phyloP scores from a whole-genome alignment of 2,113 vertebrate genomes.

The Cyprinodon tularosa region DNA sequence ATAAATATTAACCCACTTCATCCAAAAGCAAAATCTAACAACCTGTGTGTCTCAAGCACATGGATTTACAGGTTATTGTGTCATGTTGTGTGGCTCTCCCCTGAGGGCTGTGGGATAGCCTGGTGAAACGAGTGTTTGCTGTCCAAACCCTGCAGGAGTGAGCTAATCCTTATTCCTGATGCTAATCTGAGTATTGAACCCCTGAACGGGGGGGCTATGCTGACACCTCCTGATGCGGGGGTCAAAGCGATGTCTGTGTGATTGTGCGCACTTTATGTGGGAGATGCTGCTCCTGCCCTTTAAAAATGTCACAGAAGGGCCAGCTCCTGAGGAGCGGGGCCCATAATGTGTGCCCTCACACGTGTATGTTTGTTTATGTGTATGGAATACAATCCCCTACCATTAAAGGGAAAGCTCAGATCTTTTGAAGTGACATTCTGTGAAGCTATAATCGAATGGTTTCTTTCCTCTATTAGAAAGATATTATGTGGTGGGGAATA shows the following conservation, averaged over 20 bases:
- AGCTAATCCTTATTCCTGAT: slow-evolving; percentile 71
- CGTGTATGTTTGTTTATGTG: slow-evolving; percentile 15
- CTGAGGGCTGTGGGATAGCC: slow-evolving; percentile 35
- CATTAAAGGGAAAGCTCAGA: slow-evolving; percentile 24
- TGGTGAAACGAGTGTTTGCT: slow-evolving; percentile 62
- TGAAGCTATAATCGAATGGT: neutral
- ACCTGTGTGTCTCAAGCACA: neutral
- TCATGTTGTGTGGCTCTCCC: slow-evolving; percentile 40
- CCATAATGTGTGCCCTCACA: slow-evolving; percentile 48
- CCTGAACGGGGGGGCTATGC: slow-evolving; percentile 36
- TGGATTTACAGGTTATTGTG: slow-evolving; percentile 6
- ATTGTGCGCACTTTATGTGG: slow-evolving; percentile 24
- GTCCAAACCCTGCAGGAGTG: slow-evolving; percentile 65
- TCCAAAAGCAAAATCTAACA: neutral
- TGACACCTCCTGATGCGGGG: slow-evolving; percentile 70
- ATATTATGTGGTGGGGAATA: neutral
- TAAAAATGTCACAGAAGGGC: slow-evolving; percentile 78
- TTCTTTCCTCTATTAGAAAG: neutral
- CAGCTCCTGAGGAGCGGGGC: slow-evolving; percentile 64
- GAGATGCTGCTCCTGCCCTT: slow-evolving; percentile 71
- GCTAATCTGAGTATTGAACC: slow-evolving; percentile 75
- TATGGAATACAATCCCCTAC: slow-evolving; percentile 39
- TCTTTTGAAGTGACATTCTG: neutral
- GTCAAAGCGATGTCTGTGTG: slow-evolving; percentile 57
- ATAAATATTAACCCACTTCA: neutral